Base-by-base conservation (phyloP, 2,113 vertebrate species). In the Nerophis ophidion region DNA sequence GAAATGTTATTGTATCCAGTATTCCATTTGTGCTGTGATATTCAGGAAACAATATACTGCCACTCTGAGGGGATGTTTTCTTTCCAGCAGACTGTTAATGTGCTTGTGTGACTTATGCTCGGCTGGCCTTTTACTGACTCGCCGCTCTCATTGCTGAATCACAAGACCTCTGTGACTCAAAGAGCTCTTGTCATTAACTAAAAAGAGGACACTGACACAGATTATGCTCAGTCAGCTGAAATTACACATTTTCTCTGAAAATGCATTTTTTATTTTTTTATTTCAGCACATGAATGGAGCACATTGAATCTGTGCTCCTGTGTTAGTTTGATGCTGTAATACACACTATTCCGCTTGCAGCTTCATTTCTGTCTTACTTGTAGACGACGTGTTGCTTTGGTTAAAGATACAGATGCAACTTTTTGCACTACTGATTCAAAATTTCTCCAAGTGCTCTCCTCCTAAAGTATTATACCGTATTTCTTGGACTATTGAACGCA, bases 321-420 rank as follows among this genome's bases (percentile, higher is more conserved):
- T 16, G 33, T 48, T 48, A 60, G 12, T 58, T 34, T 46, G 17
- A 46, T 58, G 14, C 40, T 33, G 26, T 19, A 11, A 47, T 35
- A 47, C 7, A 34, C 14, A 35, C 33, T 15, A 60, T 48, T 34
- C 42, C 42, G 47, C 17, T 58, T 8, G 26, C 34, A 33, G 13
- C 1, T 13, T 17, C 42, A 38, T 5, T 2, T 16, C 55, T 8
- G 1, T 26, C 7, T 11, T 46, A 60, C 12, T 56, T 13, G 44
- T 60, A 1, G 33, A 53, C 55, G 15, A 61, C 80, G 68, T 34
- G 16, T 57, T 57, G 15, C 1, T 51, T 56, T 75, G 77, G 74
- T 81, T 74, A 77, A 72, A 63, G 48, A 34, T 34, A 13, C 54
- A 68, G 76, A 68, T 70, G 74, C 38, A 55, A 64, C 40, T 60